These are phyloP conservation scores for Deroplatys truncata DNA, from an alignment of 2,888 invertebrate genomes.

Conservation along the genomic window DNA sequence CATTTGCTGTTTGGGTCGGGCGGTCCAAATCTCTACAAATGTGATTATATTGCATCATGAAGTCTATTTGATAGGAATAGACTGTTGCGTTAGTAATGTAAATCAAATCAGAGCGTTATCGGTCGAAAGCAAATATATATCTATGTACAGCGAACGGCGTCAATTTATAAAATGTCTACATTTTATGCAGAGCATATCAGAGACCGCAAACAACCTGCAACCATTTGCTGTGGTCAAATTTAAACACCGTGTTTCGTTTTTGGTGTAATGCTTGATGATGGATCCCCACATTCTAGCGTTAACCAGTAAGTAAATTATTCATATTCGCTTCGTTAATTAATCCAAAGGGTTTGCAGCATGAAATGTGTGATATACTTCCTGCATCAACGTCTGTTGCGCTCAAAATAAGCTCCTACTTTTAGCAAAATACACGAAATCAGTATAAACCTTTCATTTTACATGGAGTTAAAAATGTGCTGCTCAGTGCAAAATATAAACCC, in stretches of 20 bases:
- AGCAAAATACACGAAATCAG: neutral
- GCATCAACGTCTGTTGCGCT: neutral
- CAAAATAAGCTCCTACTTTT: neutral
- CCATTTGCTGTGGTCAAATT: neutral
- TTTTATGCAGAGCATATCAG: neutral
- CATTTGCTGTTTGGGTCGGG: neutral
- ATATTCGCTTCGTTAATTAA: neutral
- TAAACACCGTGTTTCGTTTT: neutral
- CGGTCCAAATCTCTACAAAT: neutral
- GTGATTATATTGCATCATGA: neutral
- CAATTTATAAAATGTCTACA: constrained; percentile 13
- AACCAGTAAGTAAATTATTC: neutral
- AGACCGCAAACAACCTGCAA: neutral
- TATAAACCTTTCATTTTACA: neutral
- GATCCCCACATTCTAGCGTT: neutral
- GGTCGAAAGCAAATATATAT: neutral
- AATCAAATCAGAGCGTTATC: constrained; percentile 14
- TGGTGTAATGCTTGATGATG: neutral
- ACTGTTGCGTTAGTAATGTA: neutral
- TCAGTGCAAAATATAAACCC: too few species aligned
- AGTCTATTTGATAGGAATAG: neutral
- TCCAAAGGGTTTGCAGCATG: neutral
- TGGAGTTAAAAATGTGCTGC: too few species aligned
- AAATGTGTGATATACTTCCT: neutral
- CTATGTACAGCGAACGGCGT: neutral